A percentile compares a stretch with the other conserved stretches of the same genome.
Conservation (phyloP, 2,888 invertebrate genomes). For the Keiferia lycopersicella region DNA sequence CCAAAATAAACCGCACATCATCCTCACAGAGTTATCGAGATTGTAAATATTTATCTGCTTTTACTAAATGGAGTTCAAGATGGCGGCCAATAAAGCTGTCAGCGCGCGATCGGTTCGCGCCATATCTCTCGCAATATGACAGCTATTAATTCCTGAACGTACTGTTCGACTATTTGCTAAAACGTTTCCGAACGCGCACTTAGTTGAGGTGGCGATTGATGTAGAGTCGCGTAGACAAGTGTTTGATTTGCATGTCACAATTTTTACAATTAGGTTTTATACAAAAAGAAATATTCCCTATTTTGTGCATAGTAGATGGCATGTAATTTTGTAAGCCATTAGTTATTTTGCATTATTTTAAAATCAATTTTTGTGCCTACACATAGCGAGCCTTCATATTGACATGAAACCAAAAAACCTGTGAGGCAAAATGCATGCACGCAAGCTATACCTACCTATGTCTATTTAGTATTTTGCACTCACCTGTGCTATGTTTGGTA, state of each 20-base stretch:
- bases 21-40: conserved; percentile 51
- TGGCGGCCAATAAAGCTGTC: conserved; percentile 71
- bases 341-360: no score
- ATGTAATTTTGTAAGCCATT: no score
- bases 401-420: no score
- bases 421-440: no score
- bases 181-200: conserved; percentile 56
- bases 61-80: conserved; percentile 76
- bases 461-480: no score
- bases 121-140: conserved; percentile 57
- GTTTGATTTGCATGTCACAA: neutral
- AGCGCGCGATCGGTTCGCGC: conserved; percentile 65
- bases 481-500: no score
- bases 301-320: no score
- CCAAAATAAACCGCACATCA: conserved; percentile 65
- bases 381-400: no score
- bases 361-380: no score
- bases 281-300: no score
- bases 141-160: conserved; percentile 49
- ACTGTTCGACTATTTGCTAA: conserved; percentile 51
- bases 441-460: no score
- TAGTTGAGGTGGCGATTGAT: conserved; percentile 62
- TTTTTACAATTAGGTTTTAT: no score
- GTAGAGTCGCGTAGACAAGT: conserved; percentile 40
- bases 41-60: conserved; percentile 77